phyloP scores from a whole-genome alignment of 1,140 invertebrate genomes.

The Eufriesea mexicana region DNA sequence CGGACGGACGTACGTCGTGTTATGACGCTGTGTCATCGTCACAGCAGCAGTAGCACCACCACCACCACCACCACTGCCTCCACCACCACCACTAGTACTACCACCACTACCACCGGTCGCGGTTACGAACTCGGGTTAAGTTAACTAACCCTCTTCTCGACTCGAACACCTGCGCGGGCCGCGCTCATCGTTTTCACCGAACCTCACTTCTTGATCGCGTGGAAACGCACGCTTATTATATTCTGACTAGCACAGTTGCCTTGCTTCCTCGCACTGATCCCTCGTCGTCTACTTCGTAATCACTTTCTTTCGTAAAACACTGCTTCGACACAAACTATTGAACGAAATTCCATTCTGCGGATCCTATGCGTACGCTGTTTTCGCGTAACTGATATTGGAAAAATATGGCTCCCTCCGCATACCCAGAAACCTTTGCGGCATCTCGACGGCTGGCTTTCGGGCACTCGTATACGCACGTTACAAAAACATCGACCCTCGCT shows the following conservation, averaged over 20 bases:
- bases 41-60: conserved; percentile 68
- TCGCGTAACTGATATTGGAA: conserved; percentile 79
- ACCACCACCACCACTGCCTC: conserved; percentile 58
- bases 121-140: conserved; percentile 71
- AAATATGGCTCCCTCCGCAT: conserved; percentile 81
- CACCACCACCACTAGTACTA: conserved; percentile 49
- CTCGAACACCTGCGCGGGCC: conserved; percentile 72
- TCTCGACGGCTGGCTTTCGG: conserved; percentile 70
- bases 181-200: conserved; percentile 55
- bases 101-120: conserved; percentile 61
- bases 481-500: conserved; percentile 66
- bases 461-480: conserved; percentile 64
- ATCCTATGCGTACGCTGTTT: conserved; percentile 73
- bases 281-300: conserved; percentile 24
- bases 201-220: conserved; percentile 50
- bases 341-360: conserved; percentile 62
- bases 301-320: conserved; percentile 57
- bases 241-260: conserved; percentile 27
- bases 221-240: conserved; percentile 51
- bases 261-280: conserved; percentile 27
- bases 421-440: conserved; percentile 78
- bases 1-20: conserved; percentile 69
- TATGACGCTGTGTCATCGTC: conserved; percentile 76
- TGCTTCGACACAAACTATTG: conserved; percentile 27
- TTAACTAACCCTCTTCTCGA: conserved; percentile 71